Evolutionary conservation across 2,797 vertebrate genomes (phyloP).

Genomic region (Nasua narica): DNA sequence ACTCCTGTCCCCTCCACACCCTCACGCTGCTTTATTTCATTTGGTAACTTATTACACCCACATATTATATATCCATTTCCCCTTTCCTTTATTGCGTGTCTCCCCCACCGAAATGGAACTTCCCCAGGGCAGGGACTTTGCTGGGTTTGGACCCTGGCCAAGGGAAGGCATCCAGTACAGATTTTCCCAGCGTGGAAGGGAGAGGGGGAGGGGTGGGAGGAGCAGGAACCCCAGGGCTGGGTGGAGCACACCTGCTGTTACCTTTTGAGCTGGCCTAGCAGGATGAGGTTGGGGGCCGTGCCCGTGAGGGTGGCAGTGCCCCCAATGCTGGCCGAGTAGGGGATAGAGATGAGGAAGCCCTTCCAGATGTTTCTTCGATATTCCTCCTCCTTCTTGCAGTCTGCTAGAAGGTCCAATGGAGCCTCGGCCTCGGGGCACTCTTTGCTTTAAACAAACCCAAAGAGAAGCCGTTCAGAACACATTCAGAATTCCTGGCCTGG

Average conservation of each 20-base stretch:
- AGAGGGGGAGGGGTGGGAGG: not conserved
- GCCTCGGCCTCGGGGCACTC: slow-evolving; percentile 83
- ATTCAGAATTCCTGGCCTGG: not conserved
- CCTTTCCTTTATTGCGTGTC: not conserved
- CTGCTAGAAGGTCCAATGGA: slow-evolving; percentile 76
- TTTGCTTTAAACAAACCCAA: slow-evolving; percentile 82
- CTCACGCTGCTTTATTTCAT: not conserved
- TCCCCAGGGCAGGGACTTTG: not conserved
- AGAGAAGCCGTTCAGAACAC: slow-evolving; percentile 73
- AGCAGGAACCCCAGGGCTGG: no score
- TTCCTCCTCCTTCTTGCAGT: slow-evolving; percentile 87
- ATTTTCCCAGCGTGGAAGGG: not conserved
- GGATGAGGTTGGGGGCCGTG: slow-evolving; percentile 96
- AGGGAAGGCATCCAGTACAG: not conserved
- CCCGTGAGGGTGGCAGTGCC: slow-evolving; percentile 96
- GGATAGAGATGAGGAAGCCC: slow-evolving; percentile 97
- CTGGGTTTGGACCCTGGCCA: not conserved
- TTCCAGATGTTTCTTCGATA: slow-evolving; percentile 95
- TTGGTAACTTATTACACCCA: not conserved
- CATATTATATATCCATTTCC: not conserved
- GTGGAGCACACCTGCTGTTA: slow-evolving; percentile 65
- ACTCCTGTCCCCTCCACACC: not conserved
- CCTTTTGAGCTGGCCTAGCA: slow-evolving; percentile 97
- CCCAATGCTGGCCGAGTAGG: slow-evolving; percentile 96
- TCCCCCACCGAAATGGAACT: not conserved